Evolutionary conservation across 1,140 invertebrate species (phyloP).

Genomic region (Pseudomyrmex concolor): DNA sequence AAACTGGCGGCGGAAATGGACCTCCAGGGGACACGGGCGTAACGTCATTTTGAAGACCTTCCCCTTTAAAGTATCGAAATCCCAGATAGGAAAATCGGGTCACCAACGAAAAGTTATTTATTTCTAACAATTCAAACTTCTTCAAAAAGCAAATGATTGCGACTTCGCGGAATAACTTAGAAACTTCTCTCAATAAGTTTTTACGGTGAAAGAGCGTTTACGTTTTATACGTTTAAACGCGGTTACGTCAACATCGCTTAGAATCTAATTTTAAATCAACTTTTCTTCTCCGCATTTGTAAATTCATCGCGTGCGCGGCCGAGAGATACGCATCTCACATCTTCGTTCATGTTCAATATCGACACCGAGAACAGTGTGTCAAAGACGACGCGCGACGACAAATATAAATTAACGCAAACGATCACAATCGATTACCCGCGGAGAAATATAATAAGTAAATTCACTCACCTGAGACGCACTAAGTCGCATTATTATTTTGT

Average conservation of each 20-base stretch:
- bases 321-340: too few species aligned
- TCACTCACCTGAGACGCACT: not conserved
- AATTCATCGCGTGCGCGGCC: too few species aligned
- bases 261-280: not conserved
- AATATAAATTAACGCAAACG: not conserved
- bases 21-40: conserved; percentile 13
- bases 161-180: not conserved
- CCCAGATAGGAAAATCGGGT: not conserved
- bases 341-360: not conserved
- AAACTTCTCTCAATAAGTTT: not conserved
- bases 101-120: not conserved
- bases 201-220: not conserved
- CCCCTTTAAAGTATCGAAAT: not conserved
- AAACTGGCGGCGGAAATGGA: conserved; percentile 27
- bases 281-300: not conserved
- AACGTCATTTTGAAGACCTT: not conserved
- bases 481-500: not conserved
- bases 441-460: not conserved
- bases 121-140: not conserved
- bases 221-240: too few species aligned
- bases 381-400: not conserved
- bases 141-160: not conserved
- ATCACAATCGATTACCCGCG: conserved; percentile 16
- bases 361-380: not conserved
- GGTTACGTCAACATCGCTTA: not conserved